These are phyloP conservation scores for Bombus confusus DNA, from an alignment of 1,140 invertebrate genomes.

Conservation along the genomic window DNA sequence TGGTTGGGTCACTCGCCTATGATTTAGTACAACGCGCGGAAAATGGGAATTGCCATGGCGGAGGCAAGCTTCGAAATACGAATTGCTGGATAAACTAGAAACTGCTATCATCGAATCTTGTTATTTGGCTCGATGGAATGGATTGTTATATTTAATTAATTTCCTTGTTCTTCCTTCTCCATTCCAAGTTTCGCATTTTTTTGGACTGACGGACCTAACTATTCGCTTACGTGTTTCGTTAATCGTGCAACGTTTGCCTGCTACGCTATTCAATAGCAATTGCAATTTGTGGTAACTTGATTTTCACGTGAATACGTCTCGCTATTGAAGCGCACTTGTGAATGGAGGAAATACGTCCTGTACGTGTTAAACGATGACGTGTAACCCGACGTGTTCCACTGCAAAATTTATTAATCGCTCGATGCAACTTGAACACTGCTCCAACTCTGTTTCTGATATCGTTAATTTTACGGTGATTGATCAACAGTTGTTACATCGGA, in stretches of 20 bases:
- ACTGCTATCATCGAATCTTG: neutral
- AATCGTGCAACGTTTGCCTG: neutral
- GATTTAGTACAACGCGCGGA: neutral
- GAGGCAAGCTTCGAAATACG: neutral
- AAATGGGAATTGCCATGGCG: neutral
- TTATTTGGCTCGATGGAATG: neutral
- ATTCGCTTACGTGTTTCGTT: neutral
- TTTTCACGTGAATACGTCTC: conserved; percentile 7
- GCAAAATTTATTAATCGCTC: conserved; percentile 20
- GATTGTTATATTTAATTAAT: neutral
- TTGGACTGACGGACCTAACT: neutral
- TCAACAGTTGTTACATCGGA: neutral
- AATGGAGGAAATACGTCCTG: neutral
- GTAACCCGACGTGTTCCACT: neutral
- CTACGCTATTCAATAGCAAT: conserved; percentile 2
- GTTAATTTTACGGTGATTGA: neutral
- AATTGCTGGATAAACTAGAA: neutral
- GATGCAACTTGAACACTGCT: too few species aligned
- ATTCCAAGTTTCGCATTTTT: fast-evolving
- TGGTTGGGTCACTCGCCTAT: neutral
- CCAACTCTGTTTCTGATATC: too few species aligned
- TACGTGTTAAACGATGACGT: neutral
- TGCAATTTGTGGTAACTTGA: conserved; percentile 25
- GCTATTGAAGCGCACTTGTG: neutral
- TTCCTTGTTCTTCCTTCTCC: neutral